Base-by-base conservation (phyloP, 2,888 invertebrate genomes). In the Melanchra persicariae region DNA sequence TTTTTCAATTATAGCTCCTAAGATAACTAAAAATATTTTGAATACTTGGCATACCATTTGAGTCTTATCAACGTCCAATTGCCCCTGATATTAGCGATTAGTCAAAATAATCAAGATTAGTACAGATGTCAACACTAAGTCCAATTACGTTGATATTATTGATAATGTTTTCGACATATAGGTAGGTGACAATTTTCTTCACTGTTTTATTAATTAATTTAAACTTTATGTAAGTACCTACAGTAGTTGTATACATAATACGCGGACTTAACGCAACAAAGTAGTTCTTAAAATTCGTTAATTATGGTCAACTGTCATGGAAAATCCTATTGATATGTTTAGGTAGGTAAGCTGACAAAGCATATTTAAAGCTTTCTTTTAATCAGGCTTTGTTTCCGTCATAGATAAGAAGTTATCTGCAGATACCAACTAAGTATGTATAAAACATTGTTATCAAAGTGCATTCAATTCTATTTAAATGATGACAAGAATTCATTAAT, bases 41-140 rank as follows among this genome's bases (percentile, higher is more conserved):
- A 9, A 37, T 37, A 3, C 40, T 63, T 65, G 19, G n/a, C 26
- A 55, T 47, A 47, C 1, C 34, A 45, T 26, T 70, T 9, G 10
- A 26, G 8, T 10, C 37, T 37, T 61, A 61, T 70, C 45, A 40
- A 70, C 43, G 30, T 37, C 30, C 19, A 22, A 47, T 47, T 71
- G 62, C 24, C 47, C 22, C 19, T 45, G 62, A 71, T 54, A 71
- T 24, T 30, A 49, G 17, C 24, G 40, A 71, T 71, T 30, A 61
- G 30, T 30, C 30, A 40, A 40, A 62, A 62, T 17, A 62, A 34
- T 61, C 47, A 55, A 58, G 70, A 58, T 51, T 58, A 69, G 10
- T 9, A 37, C 8, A n/a, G 2, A 43, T 49, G 45, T 49, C 52
- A 34, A 34, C n/a, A 40, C 40, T 40, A 30, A 49, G n/a, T 45